These are phyloP conservation scores for Stichodactyla mertensii DNA, from an alignment of 64 coral and sea anemone genomes.

Conservation along the genomic window DNA sequence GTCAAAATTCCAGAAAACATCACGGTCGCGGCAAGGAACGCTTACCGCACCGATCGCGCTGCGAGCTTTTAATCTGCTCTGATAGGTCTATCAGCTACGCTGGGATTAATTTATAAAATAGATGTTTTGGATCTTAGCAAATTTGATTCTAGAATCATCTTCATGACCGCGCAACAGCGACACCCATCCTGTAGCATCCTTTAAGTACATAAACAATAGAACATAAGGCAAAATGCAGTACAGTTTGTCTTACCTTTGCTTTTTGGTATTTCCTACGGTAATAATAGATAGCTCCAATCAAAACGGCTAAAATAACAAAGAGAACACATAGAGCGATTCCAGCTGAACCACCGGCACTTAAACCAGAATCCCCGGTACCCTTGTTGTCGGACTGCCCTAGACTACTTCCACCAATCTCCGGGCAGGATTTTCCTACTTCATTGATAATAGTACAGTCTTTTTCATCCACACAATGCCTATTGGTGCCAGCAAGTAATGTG, in stretches of 20 bases:
- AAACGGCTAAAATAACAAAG: conserved; percentile 36
- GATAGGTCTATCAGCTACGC: no score
- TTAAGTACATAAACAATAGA: no score
- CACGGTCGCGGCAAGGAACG: no score
- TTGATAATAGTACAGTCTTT: conserved; percentile 2
- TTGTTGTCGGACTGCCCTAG: neutral
- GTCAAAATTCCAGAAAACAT: no score
- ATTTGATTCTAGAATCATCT: no score
- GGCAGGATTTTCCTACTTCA: neutral
- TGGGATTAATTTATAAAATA: no score
- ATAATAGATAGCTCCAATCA: conserved; percentile 62
- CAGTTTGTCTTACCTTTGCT: conserved; percentile 36
- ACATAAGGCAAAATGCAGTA: no score
- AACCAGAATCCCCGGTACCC: neutral
- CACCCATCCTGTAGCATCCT: no score
- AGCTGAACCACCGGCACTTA: conserved; percentile 40
- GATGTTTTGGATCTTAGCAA: no score
- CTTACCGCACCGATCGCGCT: no score
- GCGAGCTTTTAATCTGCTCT: no score
- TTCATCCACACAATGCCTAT: conserved; percentile 34
- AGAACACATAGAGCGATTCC: conserved; percentile 51
- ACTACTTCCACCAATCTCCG: neutral
- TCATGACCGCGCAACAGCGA: no score
- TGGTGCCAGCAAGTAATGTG: conserved; percentile 30
- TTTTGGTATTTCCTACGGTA: conserved; percentile 75